Evolutionary conservation across 2,888 invertebrate species (phyloP).

Genomic region (Himalopsyche japonica): DNA sequence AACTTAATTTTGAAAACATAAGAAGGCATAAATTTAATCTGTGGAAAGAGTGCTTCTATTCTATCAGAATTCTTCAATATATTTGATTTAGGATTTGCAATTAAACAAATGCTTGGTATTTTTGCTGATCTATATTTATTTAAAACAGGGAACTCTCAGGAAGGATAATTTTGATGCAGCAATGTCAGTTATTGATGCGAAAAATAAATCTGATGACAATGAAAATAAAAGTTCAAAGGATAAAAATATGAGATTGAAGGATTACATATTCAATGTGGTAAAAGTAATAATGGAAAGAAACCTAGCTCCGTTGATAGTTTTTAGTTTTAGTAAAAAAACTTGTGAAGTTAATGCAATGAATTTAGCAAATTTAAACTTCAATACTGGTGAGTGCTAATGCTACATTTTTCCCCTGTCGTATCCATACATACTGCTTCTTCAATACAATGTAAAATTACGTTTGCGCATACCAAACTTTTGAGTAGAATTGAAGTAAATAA

Average conservation of each 20-base stretch:
- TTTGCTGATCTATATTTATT: too few species aligned
- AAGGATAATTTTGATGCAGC: conserved; percentile 98
- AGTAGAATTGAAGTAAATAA: too few species aligned
- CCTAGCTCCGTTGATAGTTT: conserved; percentile 97
- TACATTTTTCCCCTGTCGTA: too few species aligned
- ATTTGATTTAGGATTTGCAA: too few species aligned
- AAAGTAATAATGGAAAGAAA: conserved; percentile 99
- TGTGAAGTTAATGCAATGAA: conserved; percentile 97
- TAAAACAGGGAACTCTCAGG: conserved; percentile 79
- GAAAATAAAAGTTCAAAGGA: conserved; percentile 69
- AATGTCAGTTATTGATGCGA: conserved; percentile 84
- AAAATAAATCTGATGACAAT: conserved; percentile 84
- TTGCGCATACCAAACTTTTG: too few species aligned
- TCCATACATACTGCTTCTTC: too few species aligned
- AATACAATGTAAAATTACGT: too few species aligned
- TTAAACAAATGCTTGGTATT: too few species aligned
- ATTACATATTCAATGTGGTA: conserved; percentile 95
- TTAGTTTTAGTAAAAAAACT: conserved; percentile 98
- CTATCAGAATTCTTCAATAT: too few species aligned
- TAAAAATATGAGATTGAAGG: conserved; percentile 71
- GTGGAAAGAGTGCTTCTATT: too few species aligned
- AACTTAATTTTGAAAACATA: too few species aligned
- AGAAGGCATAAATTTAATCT: too few species aligned
- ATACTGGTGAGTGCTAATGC: conserved; percentile 65
- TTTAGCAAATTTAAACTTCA: conserved; percentile 96